phyloP scores from a whole-genome alignment of 2,797 vertebrate species.

The Ctenosaura bakeri region DNA sequence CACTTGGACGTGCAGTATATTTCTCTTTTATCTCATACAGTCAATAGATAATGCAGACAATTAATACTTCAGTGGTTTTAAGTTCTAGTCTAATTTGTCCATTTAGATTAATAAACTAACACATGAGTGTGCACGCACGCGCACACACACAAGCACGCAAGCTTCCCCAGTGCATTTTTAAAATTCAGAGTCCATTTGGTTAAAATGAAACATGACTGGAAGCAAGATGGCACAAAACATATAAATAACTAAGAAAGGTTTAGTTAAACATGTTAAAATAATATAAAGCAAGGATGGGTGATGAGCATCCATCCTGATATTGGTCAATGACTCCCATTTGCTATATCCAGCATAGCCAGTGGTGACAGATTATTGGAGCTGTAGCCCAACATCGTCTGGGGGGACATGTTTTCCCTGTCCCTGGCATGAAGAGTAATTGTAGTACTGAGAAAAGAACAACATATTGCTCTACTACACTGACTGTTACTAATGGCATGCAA shows the following conservation, averaged over 20 bases:
- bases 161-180: no score
- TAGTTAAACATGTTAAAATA: background rate
- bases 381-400: background rate
- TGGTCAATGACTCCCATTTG: background rate
- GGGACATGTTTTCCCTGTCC: background rate
- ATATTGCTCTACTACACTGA: background rate
- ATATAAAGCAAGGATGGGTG: background rate
- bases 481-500: no score
- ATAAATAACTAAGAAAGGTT: constrained; percentile 3
- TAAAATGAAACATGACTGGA: background rate
- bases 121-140: background rate
- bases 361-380: background rate
- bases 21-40: constrained; percentile 59
- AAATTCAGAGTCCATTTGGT: no score
- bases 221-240: background rate
- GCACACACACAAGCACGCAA: background rate
- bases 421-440: background rate
- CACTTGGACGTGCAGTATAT: constrained; percentile 50
- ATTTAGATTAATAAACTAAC: constrained; percentile 41
- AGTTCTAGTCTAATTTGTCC: constrained; percentile 42
- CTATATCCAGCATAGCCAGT: background rate
- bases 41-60: constrained; percentile 55
- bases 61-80: constrained; percentile 56
- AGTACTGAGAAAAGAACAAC: background rate
- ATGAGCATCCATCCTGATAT: background rate